Conservation (phyloP, 2,113 vertebrate species). For the Vombatus ursinus region DNA sequence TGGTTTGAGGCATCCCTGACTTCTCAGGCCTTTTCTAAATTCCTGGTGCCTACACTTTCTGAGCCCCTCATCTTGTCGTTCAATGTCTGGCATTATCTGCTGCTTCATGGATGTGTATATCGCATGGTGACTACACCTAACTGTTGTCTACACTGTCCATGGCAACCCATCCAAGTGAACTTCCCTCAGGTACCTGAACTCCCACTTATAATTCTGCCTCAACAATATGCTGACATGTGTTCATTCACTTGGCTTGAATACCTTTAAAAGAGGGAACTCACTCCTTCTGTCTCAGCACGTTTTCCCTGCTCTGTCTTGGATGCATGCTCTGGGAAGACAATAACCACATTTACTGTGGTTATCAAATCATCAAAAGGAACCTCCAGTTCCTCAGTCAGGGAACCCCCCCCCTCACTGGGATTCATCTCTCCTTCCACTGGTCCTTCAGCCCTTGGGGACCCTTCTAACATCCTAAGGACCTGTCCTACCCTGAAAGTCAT, state of each 20-base stretch:
- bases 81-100: neutral
- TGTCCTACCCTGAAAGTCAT: too few relatives aligned
- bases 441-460: neutral
- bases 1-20: neutral
- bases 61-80: neutral
- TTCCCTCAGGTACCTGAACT: neutral
- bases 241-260: neutral
- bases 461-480: too few relatives aligned
- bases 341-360: neutral
- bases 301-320: neutral
- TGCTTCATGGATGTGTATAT: neutral
- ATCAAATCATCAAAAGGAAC: neutral
- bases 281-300: too few relatives aligned
- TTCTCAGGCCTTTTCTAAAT: too few relatives aligned
- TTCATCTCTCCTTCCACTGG: too few relatives aligned
- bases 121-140: neutral
- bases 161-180: too few relatives aligned
- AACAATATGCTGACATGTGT: too few relatives aligned
- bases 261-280: too few relatives aligned
- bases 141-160: neutral
- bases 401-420: accelerated
- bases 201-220: neutral
- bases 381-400: neutral
- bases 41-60: neutral
- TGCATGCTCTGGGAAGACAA: neutral